A percentile compares a stretch with the other conserved stretches of the same genome.
These are phyloP conservation scores for Heliothis peltigera DNA, from an alignment of 2,888 invertebrate species.

Conservation along the genomic window DNA sequence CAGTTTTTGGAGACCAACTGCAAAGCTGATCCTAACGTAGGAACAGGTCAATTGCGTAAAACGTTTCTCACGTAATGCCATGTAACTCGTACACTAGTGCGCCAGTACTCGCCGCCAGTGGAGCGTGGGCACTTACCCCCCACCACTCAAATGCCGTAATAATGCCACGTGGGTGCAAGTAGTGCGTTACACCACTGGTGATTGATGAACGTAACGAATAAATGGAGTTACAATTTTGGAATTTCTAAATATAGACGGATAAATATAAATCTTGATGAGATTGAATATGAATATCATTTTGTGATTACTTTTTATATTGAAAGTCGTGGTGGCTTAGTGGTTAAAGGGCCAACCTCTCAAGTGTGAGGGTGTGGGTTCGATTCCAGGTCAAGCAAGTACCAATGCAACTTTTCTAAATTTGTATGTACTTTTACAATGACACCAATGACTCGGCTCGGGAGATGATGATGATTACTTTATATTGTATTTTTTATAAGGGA, in stretches of 20 bases:
- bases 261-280: not conserved
- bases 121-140: constrained; percentile 52
- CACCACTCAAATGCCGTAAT: constrained; percentile 13
- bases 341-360: too few species aligned
- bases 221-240: constrained; percentile 10
- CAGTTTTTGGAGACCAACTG: constrained; percentile 4
- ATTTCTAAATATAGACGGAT: not conserved
- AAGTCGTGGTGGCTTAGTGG: too few species aligned
- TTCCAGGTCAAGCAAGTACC: too few species aligned
- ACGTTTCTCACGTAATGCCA: constrained; percentile 55
- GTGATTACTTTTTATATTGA: too few species aligned
- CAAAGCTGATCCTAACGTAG: constrained; percentile 9
- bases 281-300: not conserved
- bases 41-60: constrained; percentile 52
- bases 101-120: constrained; percentile 36
- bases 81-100: constrained; percentile 43
- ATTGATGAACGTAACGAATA: constrained; percentile 39
- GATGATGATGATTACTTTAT: too few species aligned
- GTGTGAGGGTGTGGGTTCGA: too few species aligned
- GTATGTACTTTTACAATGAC: too few species aligned
- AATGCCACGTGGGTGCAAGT: constrained; percentile 25
- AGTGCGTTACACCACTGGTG: constrained; percentile 22
- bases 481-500: not conserved
- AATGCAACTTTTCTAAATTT: too few species aligned
- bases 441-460: too few species aligned